These are phyloP conservation scores for Cataglyphis altisquamis DNA, from an alignment of 2,888 invertebrate genomes.

Conservation along the genomic window DNA sequence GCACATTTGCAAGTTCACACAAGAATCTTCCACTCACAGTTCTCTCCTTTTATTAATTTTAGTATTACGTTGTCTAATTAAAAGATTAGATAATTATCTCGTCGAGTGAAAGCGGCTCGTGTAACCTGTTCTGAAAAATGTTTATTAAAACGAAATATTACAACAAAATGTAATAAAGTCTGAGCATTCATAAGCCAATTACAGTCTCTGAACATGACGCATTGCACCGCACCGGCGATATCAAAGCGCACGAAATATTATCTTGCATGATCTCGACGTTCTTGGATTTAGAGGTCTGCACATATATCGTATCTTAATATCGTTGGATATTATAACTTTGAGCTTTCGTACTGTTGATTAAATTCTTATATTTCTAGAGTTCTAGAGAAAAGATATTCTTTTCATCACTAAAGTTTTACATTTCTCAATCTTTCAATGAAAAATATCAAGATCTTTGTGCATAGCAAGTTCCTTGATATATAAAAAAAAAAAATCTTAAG, in stretches of 20 bases:
- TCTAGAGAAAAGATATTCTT: not conserved
- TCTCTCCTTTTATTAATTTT: constrained; percentile 19
- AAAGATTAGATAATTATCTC: constrained; percentile 31
- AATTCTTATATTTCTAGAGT: not conserved
- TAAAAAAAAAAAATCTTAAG: not conserved
- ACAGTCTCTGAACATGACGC: constrained; percentile 43
- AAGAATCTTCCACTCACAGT: constrained; percentile 40
- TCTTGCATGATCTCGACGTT: constrained; percentile 27
- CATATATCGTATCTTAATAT: constrained; percentile 1
- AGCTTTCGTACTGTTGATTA: not conserved
- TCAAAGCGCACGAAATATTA: constrained; percentile 39
- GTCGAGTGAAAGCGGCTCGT: constrained; percentile 38
- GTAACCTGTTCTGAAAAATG: constrained; percentile 59
- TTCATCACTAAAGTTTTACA: not conserved
- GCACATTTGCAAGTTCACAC: constrained; percentile 49
- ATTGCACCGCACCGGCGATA: constrained; percentile 22
- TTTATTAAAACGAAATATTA: constrained; percentile 62
- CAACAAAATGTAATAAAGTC: constrained; percentile 61
- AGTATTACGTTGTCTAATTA: constrained; percentile 30
- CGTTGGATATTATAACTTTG: not conserved
- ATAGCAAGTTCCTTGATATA: not conserved
- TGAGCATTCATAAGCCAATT: constrained; percentile 55
- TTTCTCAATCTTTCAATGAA: not conserved
- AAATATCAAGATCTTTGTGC: not conserved
- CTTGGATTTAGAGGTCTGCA: constrained; percentile 51